These are phyloP conservation scores for Heliothis virescens DNA, from an alignment of 1,140 invertebrate species.

Conservation along the genomic window DNA sequence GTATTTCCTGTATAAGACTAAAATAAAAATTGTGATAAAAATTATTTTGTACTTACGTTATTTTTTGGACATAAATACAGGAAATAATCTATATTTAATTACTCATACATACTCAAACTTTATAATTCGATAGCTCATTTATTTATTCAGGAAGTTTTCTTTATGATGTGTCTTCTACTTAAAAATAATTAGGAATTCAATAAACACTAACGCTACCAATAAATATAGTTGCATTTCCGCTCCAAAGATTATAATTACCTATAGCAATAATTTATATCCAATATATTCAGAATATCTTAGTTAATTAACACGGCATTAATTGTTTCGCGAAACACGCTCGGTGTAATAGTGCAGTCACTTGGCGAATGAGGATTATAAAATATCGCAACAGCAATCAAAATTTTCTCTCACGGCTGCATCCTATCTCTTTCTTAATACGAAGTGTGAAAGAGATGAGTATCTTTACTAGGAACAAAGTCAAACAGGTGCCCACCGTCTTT, in stretches of 20 bases:
- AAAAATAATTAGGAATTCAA: background rate
- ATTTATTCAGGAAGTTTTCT: background rate
- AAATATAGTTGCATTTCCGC: slow-evolving; percentile 9
- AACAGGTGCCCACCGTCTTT: slow-evolving; percentile 43
- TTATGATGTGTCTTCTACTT: background rate
- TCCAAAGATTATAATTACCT: slow-evolving; percentile 29
- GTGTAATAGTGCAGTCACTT: slow-evolving; percentile 43
- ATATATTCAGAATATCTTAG: background rate
- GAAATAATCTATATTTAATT: background rate
- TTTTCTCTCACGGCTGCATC: slow-evolving; percentile 49
- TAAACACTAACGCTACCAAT: slow-evolving; percentile 3
- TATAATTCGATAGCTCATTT: background rate
- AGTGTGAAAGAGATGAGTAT: slow-evolving; percentile 48
- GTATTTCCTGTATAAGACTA: background rate
- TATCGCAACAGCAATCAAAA: slow-evolving; percentile 44
- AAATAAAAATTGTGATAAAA: too few species aligned
- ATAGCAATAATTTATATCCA: slow-evolving; percentile 48
- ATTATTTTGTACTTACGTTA: too few species aligned
- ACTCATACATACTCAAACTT: background rate
- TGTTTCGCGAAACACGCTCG: slow-evolving; percentile 40
- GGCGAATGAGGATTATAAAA: slow-evolving; percentile 48
- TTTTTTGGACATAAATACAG: too few species aligned
- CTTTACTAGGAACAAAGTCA: slow-evolving; percentile 39
- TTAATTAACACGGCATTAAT: slow-evolving; percentile 41
- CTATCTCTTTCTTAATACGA: slow-evolving; percentile 47